Evolutionary conservation across 2,797 vertebrate genomes (phyloP).

Genomic region (Serranus cabrilla): DNA sequence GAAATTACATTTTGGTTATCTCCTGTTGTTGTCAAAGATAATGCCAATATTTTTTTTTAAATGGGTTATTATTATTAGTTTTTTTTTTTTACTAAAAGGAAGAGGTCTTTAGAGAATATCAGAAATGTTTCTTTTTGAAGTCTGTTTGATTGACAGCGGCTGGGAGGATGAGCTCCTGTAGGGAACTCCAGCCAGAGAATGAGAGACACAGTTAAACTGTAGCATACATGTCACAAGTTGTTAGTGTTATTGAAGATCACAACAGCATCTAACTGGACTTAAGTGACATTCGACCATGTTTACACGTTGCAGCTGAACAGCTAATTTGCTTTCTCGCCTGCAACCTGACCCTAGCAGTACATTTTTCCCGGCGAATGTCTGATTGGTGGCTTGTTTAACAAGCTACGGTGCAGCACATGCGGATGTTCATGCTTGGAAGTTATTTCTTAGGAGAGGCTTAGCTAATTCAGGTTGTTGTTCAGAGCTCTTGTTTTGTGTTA

Average conservation of each 20-base stretch:
- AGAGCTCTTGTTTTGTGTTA: no score
- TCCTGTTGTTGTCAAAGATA: not conserved
- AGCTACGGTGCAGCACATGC: no score
- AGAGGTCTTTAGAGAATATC: not conserved
- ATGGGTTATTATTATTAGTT: not conserved
- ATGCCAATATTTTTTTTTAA: not conserved
- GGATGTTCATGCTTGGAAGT: no score
- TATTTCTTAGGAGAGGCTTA: no score
- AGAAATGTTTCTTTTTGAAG: not conserved
- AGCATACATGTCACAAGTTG: not conserved
- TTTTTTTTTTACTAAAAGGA: not conserved
- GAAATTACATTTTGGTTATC: not conserved
- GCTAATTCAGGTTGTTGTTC: no score
- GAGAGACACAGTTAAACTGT: constrained; percentile 7
- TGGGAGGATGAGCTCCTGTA: not conserved
- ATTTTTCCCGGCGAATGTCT: no score
- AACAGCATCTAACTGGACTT: no score
- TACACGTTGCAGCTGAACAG: no score
- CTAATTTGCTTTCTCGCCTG: no score
- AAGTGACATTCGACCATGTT: no score
- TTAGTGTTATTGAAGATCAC: not conserved
- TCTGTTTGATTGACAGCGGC: constrained; percentile 24
- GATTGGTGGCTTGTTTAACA: no score
- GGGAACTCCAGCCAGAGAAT: not conserved
- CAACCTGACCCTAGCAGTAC: no score